Evolutionary conservation across 1,140 invertebrate species (phyloP).

Genomic region (Campoletis sonorensis): DNA sequence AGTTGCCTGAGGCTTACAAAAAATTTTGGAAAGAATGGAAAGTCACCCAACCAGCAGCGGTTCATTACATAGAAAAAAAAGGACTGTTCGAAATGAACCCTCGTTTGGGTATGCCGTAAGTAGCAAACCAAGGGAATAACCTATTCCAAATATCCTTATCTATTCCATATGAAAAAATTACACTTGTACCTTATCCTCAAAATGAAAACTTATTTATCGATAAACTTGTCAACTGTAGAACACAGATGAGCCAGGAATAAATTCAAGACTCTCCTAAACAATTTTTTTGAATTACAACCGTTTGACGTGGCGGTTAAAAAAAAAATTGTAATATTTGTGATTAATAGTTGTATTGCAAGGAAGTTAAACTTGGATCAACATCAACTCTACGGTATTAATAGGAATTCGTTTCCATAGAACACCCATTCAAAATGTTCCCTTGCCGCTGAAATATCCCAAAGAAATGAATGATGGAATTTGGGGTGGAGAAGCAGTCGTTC

Average conservation of each 20-base stretch:
- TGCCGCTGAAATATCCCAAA: constrained; percentile 86
- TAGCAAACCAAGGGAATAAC: constrained; percentile 41
- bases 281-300: neutral
- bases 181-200: constrained; percentile 46
- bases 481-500: constrained; percentile 97
- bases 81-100: constrained; percentile 86
- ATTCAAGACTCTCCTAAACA: too few species aligned
- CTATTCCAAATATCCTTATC: neutral
- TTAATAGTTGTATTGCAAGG: too few species aligned
- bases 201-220: neutral
- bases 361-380: too few species aligned
- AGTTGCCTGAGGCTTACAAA: constrained; percentile 90
- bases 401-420: constrained; percentile 66
- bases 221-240: too few species aligned
- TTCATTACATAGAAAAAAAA: constrained; percentile 89
- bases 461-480: constrained; percentile 93
- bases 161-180: constrained; percentile 43
- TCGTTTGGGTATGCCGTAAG: constrained; percentile 83
- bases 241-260: neutral
- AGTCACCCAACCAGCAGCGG: constrained; percentile 82
- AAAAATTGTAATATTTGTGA: too few species aligned
- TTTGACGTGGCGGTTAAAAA: too few species aligned
- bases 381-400: neutral
- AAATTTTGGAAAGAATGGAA: constrained; percentile 94
- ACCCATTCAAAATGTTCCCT: constrained; percentile 86